Evolutionary conservation across 2,888 invertebrate species (phyloP).

Genomic region (Cryptophagus acutangulus): DNA sequence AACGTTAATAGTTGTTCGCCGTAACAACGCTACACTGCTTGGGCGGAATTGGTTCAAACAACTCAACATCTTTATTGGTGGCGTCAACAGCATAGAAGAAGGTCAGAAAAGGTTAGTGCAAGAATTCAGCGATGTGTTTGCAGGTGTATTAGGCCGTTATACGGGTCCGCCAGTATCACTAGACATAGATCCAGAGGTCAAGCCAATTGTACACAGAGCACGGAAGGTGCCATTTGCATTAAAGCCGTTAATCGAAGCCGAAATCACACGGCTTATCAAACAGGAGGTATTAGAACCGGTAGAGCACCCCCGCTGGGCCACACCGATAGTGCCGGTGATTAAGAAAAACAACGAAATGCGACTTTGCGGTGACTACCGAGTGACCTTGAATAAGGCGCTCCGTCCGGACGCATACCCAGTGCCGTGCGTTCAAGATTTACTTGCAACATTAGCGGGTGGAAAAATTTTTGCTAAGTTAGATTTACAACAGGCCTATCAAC

Average conservation of each 20-base stretch:
- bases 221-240: slow-evolving; percentile 22
- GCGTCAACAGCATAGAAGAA: too few relatives aligned
- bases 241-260: slow-evolving; percentile 16
- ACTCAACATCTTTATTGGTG: too few relatives aligned
- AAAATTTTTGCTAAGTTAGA: slow-evolving; percentile 39
- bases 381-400: slow-evolving; percentile 33
- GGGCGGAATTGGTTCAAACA: too few relatives aligned
- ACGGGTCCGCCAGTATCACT: slow-evolving; percentile 14
- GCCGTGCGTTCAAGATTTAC: background rate
- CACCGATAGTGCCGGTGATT: slow-evolving; percentile 29
- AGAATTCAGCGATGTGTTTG: slow-evolving; percentile 12
- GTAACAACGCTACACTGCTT: too few relatives aligned
- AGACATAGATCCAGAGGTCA: slow-evolving; percentile 11
- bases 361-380: slow-evolving; percentile 30
- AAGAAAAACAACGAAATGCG: slow-evolving; percentile 27
- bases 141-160: slow-evolving; percentile 8
- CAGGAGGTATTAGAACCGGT: too few relatives aligned
- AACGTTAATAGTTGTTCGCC: too few relatives aligned
- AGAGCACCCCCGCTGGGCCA: slow-evolving; percentile 29
- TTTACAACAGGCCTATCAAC: slow-evolving; percentile 38
- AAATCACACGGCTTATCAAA: slow-evolving; percentile 23
- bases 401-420: slow-evolving; percentile 7
- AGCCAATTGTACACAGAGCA: slow-evolving; percentile 12
- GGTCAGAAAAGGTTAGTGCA: too few relatives aligned
- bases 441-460: slow-evolving; percentile 29